phyloP scores from a whole-genome alignment of 2,797 vertebrate species.

The Echeneis naucrates region DNA sequence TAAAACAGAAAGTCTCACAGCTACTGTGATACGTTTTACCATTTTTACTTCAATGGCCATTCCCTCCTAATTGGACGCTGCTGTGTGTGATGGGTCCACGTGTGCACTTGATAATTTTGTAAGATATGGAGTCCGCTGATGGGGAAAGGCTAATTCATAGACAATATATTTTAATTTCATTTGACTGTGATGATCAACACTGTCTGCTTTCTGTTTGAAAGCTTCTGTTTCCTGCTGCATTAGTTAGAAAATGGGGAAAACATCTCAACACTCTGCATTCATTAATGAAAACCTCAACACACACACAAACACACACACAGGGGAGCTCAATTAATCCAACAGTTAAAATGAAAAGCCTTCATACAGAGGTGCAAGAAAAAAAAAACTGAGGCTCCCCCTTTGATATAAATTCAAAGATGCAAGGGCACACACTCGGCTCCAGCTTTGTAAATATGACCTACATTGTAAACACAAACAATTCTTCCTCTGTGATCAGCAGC shows the following conservation, averaged over 20 bases:
- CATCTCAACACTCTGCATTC: constrained; percentile 42
- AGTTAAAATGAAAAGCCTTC: constrained; percentile 72
- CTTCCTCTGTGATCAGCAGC: constrained; percentile 72
- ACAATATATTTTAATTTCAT: constrained; percentile 13
- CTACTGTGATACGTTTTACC: neutral
- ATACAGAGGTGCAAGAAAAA: constrained; percentile 45
- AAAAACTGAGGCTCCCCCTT: constrained; percentile 27
- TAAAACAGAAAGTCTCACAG: constrained; percentile 36
- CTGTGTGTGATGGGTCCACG: constrained; percentile 22
- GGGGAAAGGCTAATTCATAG: constrained; percentile 9
- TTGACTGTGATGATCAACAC: constrained; percentile 7
- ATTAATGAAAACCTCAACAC: constrained; percentile 59
- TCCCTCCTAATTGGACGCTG: constrained; percentile 45
- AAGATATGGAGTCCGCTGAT: constrained; percentile 21
- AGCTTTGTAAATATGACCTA: constrained; percentile 73
- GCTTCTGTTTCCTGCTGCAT: constrained; percentile 17
- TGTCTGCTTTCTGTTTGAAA: neutral
- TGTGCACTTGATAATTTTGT: neutral
- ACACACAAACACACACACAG: constrained; percentile 74
- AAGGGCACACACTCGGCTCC: neutral
- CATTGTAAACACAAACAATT: constrained; percentile 74
- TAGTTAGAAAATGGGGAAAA: constrained; percentile 19
- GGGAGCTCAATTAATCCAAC: constrained; percentile 82
- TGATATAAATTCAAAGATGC: constrained; percentile 61
- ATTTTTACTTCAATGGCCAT: constrained; percentile 35